These are phyloP conservation scores for Syndactyla subalaris DNA, from an alignment of 2,797 vertebrate genomes.

Conservation along the genomic window DNA sequence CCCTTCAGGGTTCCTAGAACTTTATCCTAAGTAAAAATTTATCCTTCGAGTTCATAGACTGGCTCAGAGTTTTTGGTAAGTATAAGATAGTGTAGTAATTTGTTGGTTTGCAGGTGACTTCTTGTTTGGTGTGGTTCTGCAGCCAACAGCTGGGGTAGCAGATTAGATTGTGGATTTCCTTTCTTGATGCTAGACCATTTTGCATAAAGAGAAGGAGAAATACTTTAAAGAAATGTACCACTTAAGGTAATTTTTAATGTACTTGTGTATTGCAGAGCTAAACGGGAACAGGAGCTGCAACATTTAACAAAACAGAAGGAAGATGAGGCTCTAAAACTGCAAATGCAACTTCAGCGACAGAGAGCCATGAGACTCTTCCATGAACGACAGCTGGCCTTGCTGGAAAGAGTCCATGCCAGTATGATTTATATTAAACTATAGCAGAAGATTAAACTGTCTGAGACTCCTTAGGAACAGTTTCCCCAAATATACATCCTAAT, in stretches of 20 bases:
- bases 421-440: constrained; percentile 28
- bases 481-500: background rate
- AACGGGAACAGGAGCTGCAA: constrained; percentile 76
- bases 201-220: background rate
- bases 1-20: background rate
- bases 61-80: background rate
- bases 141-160: background rate
- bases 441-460: background rate
- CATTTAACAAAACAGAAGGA: constrained; percentile 78
- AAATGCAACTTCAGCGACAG: constrained; percentile 85
- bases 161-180: background rate
- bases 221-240: background rate
- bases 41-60: background rate
- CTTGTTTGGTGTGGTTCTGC: background rate
- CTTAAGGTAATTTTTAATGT: background rate
- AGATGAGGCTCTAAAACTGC: constrained; percentile 83
- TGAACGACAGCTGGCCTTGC: constrained; percentile 85
- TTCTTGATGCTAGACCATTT: background rate
- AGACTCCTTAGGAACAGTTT: background rate
- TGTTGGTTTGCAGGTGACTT: background rate
- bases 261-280: constrained; percentile 77
- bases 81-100: background rate
- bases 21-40: background rate
- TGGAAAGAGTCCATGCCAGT: constrained; percentile 90
- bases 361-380: constrained; percentile 87